Percentiles rank a stretch among this genome's conserved stretches.
phyloP scores from a whole-genome alignment of 2,113 vertebrate species.

The Lipotes vexillifer region DNA sequence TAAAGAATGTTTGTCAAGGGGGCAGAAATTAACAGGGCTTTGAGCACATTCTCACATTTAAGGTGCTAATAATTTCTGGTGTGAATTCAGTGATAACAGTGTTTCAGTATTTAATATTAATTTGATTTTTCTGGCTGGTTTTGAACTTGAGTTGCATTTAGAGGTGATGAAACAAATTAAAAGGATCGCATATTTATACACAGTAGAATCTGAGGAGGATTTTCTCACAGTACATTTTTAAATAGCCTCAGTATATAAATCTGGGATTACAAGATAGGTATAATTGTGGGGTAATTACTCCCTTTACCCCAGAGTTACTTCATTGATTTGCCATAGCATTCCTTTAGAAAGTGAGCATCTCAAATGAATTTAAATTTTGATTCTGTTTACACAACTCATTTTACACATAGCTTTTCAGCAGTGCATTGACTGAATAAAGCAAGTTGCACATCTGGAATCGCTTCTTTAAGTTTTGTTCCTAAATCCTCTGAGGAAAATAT shows the following conservation, averaged over 20 bases:
- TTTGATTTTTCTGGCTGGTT: not conserved
- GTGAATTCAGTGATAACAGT: not conserved
- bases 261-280: not conserved
- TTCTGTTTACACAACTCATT: not conserved
- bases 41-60: not conserved
- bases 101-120: not conserved
- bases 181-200: not conserved
- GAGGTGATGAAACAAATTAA: not conserved
- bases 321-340: not conserved
- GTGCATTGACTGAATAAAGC: not conserved
- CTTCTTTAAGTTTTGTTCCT: not conserved
- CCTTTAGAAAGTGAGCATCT: not conserved
- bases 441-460: not conserved
- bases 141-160: constrained; percentile 20
- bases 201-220: not conserved
- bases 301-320: not conserved
- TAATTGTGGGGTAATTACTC: not conserved
- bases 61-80: constrained; percentile 18
- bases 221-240: not conserved
- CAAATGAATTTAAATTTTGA: not conserved
- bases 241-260: not conserved
- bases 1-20: not conserved
- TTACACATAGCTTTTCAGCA: not conserved
- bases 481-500: not conserved
- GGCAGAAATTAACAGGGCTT: not conserved